Conservation (phyloP, 2,113 vertebrate genomes). For the Myanophis thanlyinensis region DNA sequence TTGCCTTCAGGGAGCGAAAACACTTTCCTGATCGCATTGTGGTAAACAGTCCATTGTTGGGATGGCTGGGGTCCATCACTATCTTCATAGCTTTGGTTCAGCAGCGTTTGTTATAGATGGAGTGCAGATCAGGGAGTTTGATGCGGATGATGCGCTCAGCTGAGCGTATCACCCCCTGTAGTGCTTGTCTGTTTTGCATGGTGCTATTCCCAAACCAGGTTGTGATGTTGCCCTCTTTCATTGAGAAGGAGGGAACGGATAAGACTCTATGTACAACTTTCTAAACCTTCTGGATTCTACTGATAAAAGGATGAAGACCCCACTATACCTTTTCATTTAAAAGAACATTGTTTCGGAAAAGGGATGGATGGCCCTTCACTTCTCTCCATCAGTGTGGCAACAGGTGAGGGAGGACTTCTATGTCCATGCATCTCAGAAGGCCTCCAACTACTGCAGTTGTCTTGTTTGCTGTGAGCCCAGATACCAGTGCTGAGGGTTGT, state of each 20-base stretch:
- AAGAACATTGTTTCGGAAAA: not conserved
- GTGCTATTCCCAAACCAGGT: too few species aligned
- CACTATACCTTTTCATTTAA: not conserved
- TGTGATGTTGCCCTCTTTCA: too few species aligned
- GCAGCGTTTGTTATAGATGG: too few species aligned
- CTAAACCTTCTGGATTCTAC: not conserved
- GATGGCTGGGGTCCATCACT: too few species aligned
- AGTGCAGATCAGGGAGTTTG: too few species aligned
- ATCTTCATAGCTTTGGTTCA: too few species aligned
- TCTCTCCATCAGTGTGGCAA: not conserved
- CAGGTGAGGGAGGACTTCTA: not conserved
- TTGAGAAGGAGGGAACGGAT: not conserved
- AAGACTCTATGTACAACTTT: not conserved
- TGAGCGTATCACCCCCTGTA: too few species aligned
- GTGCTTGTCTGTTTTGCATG: too few species aligned
- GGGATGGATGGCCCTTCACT: not conserved
- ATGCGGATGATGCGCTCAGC: too few species aligned
- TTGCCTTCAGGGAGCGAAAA: too few species aligned
- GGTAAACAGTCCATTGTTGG: too few species aligned
- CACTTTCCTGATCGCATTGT: too few species aligned
- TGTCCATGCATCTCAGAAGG: constrained; percentile 34
- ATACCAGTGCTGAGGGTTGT: constrained; percentile 49
- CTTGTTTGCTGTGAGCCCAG: constrained; percentile 11
- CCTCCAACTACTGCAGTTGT: constrained; percentile 25
- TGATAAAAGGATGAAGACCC: not conserved